Percentiles rank a stretch among this genome's conserved stretches.
These are phyloP conservation scores for Porphyrio hochstetteri DNA, from an alignment of 2,113 vertebrate species.

Conservation along the genomic window DNA sequence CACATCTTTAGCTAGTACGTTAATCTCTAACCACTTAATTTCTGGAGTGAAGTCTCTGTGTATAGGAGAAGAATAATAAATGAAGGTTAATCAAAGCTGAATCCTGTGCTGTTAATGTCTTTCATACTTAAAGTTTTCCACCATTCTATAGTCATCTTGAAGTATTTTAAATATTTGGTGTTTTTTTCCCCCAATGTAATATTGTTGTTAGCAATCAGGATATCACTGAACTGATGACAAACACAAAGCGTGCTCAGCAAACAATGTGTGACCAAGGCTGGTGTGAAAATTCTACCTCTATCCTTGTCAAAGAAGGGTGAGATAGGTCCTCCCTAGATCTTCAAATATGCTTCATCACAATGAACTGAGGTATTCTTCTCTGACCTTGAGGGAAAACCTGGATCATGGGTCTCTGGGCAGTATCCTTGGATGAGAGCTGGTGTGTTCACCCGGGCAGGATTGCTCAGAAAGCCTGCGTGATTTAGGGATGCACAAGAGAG, in stretches of 20 bases:
- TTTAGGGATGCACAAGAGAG: background rate
- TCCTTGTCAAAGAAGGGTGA: background rate
- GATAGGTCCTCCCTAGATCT: background rate
- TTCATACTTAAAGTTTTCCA: background rate
- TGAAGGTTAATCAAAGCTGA: background rate
- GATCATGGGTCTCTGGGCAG: rapidly evolving
- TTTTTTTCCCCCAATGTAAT: background rate
- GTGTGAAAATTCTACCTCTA: background rate
- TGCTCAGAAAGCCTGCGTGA: background rate
- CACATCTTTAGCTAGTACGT: background rate
- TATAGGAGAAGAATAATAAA: background rate
- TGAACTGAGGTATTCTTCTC: background rate
- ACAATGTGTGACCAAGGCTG: background rate
- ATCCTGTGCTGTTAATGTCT: background rate
- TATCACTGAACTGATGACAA: background rate
- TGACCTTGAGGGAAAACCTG: background rate
- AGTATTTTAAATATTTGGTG: background rate
- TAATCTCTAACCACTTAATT: background rate
- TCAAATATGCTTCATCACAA: background rate
- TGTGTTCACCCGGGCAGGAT: background rate
- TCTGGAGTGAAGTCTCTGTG: background rate
- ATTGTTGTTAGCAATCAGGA: background rate
- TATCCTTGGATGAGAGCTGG: background rate
- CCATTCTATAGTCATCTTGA: rapidly evolving
- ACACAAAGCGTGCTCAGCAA: background rate